Evolutionary conservation across 2,888 invertebrate species (phyloP), one percentile per base, ranked within the genome.

Genomic region (Tanytarsus gracilentus): DNA sequence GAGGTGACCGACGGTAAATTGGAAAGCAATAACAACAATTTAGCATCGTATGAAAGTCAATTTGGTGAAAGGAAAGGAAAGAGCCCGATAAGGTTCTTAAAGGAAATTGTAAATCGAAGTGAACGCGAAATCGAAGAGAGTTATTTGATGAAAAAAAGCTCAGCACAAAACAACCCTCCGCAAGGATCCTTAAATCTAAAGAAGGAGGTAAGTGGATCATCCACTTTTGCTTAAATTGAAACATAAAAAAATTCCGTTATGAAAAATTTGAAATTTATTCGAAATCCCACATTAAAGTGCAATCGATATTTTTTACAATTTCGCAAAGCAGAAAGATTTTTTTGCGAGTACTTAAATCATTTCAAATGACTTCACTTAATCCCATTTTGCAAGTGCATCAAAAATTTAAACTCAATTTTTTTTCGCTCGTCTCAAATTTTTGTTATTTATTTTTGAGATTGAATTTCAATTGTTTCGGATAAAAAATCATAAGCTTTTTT

Each of bases 301-400:
- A 9, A 39, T 39, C 8, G 8, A 11, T 9, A 14, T 11, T 9
- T 9, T 39, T 39, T 39, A 4, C 39, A 5, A 8, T 9, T 39
- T n/a, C n/a, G 5, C n/a, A n/a, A n/a, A n/a, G n/a, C n/a, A n/a
- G n/a, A n/a, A n/a, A n/a, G n/a, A n/a, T n/a, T 8, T 39, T 48
- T 48, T 48, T 2, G 23, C 26, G 49, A 25, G 51, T 23, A 36
- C 39, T 55, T 55, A 55, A 55, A 55, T 39, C 21, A 6, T 55
- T 55, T 55, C 55, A 55, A 55, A 36, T 18, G 39, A 55, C n/a
- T 55, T 55, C 36, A 55, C 21, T 2, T 55, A 55, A 55, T 39
- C 55, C 55, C 21, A 7, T 48, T 8, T 14, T 50, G 26, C 27
- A n/a, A 26, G 23, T 2, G 50, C 11, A 50, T 50, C 2, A 50